A percentile compares a stretch with the other conserved stretches of the same genome.
These are phyloP conservation scores for Spinus olivaceus DNA, from an alignment of 2,797 vertebrate genomes.

Conservation along the genomic window DNA sequence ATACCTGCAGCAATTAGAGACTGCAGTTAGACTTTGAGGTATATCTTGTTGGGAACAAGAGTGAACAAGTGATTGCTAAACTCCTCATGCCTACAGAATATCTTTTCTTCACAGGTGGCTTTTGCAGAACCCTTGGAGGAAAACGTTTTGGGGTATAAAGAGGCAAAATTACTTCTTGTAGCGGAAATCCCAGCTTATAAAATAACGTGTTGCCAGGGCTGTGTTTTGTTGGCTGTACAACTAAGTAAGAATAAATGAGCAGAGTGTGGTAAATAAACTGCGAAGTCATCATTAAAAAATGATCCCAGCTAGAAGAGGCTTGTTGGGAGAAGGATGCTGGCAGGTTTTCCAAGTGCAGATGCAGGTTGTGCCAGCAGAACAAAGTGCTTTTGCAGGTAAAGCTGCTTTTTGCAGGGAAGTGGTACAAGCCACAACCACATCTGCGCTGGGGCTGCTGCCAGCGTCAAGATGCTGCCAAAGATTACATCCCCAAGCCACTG, in stretches of 20 bases:
- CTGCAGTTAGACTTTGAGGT: not conserved
- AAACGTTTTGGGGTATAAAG: not conserved
- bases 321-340: constrained; percentile 38
- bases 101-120: not conserved
- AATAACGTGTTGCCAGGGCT: not conserved
- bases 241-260: not conserved
- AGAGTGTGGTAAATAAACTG: constrained; percentile 34
- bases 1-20: not conserved
- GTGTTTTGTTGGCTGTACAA: not conserved
- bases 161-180: not conserved
- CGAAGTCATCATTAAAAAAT: constrained; percentile 49
- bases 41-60: not conserved
- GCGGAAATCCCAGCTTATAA: not conserved
- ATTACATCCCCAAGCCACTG: not conserved
- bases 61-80: not conserved
- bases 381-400: constrained; percentile 49
- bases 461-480: not conserved
- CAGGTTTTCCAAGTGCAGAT: constrained; percentile 31
- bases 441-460: constrained; percentile 10
- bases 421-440: constrained; percentile 18
- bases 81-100: not conserved
- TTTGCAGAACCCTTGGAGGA: not conserved
- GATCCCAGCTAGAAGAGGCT: constrained; percentile 21
- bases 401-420: constrained; percentile 21
- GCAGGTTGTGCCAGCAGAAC: constrained; percentile 39